Base-by-base conservation (phyloP, 2,113 vertebrate genomes). In the Cercopithecus mona region DNA sequence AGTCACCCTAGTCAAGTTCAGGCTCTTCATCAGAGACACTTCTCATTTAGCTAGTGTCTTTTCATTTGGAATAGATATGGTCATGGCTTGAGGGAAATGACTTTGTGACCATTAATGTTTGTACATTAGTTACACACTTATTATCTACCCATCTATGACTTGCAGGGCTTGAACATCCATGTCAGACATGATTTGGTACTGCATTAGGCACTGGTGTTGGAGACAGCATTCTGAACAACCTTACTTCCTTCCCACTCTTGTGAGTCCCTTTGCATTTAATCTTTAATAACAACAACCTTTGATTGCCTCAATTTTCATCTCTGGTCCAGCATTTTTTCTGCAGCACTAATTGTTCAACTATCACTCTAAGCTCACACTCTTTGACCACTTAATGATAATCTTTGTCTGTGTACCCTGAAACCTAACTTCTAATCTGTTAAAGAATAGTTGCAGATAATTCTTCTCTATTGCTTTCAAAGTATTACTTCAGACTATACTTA, bases 21-120 rank as follows among this genome's bases (percentile, higher is more conserved):
- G 43, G 25, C 48, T 96, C 59, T 45, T 43, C 17, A 73, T 59
- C 81, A 61, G 43, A 85, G 22, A 16, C 88, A 45, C 35, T 93
- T 94, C 35, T 88, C 40, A 25, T 45, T 96, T 90, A 50, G 25
- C 68, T 97, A 43, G 40, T 38, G n/a, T 90, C 80, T 73, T 86
- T 96, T 87, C 75, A 90, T 64, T 94, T 90, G 79, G 50, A 86
- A 94, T 16, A 87, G 38, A 76, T 73, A 94, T 3, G 9, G 52
- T 79, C 78, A 59, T 75, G n/a, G 30, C 27, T 86, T 79, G 17
- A 78, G 32, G 43, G 66, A 93, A 94, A 96, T 87, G 57, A 72
- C 14, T 78, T 48, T 43, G 18, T 76, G 32, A 88, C 68, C 86
- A 45, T 48, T 70, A 85, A 93, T 30, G 38, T 87, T n/a, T 72